Conservation (phyloP, 30 jellyfish, hydroid and myxozoan species). For the Hydra vulgaris region DNA sequence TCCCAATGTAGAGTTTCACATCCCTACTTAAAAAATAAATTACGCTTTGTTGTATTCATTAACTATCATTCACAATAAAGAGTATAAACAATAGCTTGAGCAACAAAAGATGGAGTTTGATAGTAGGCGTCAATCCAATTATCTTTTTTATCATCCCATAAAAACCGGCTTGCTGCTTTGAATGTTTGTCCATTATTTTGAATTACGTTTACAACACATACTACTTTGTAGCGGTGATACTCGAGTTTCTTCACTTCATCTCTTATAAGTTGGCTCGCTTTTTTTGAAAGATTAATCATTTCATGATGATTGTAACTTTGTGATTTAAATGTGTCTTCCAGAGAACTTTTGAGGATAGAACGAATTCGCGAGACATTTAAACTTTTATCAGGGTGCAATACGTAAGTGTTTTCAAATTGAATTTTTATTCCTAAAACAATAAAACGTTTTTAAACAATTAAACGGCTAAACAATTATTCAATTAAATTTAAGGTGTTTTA, state of each 20-base stretch:
- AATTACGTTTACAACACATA: slow-evolving; percentile 61
- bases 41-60: too few relatives aligned
- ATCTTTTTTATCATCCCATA: slow-evolving; percentile 94
- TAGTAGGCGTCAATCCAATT: slow-evolving; percentile 51
- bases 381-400: slow-evolving; percentile 61
- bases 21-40: background rate
- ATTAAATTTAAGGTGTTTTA: too few relatives aligned
- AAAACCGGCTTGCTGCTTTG: slow-evolving; percentile 66
- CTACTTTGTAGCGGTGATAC: slow-evolving; percentile 54
- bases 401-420: slow-evolving; percentile 73
- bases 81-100: slow-evolving; percentile 62
- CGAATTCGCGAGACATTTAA: slow-evolving; percentile 40
- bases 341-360: slow-evolving; percentile 26
- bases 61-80: slow-evolving; percentile 58
- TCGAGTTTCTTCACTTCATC: slow-evolving; percentile 57
- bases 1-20: too few relatives aligned
- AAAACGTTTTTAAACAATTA: too few relatives aligned
- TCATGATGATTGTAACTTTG: slow-evolving; percentile 42
- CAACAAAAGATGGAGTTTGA: slow-evolving; percentile 30
- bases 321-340: slow-evolving; percentile 45
- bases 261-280: slow-evolving; percentile 40
- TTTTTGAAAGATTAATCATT: slow-evolving; percentile 44
- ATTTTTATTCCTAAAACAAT: slow-evolving; percentile 14
- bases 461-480: too few relatives aligned
- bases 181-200: slow-evolving; percentile 63